Base-by-base conservation (phyloP, 2,113 vertebrate genomes). In the Sturnus vulgaris region DNA sequence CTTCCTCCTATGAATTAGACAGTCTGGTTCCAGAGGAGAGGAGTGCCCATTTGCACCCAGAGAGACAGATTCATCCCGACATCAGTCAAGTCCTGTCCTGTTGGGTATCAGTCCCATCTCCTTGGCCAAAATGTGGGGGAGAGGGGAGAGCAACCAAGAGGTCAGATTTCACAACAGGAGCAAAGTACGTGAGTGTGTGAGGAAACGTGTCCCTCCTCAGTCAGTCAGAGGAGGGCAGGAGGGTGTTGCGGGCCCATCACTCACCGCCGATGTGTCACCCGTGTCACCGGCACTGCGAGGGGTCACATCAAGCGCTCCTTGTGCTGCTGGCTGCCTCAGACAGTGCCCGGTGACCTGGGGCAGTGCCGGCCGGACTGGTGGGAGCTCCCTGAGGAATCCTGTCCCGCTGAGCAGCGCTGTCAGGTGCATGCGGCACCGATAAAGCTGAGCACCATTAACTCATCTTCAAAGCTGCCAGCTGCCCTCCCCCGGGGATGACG, bases 151-250 rank as follows among this genome's bases (percentile, higher is more conserved):
- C 50, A 72, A 42, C 33, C 33, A 16, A 17, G 56, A 86, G 82
- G 68, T 81, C 88, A 66, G 44, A 59, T 95, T 93, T 88, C 94
- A 47, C 56, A 95, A 94, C 24, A 25, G 57, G 37, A 90, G 44
- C 69, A 69, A 76, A 85, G 73, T 35, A 59, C 1, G 2, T 14
- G 37, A 88, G 42, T 0, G 2, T 49, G 83, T 69, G 69, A 89
- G 60, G 82, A 89, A 82, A 80, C 1, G 0, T 11, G 61, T 53
- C 31, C 5, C 55, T 87, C 8, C 59, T 66, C 63, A 33, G 60
- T 1, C 46, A n/a, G 80, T 20, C 86, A 61, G 37, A 40, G 82
- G 53, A 82, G 75, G 53, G 69, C 73, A 52, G 81, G 50, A 94
- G 20, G 31, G 11, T 1, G 7, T 5, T 49, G 49, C 42, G 78